Conservation (phyloP, 2,113 vertebrate species). For the Xiphorhynchus elegans region DNA sequence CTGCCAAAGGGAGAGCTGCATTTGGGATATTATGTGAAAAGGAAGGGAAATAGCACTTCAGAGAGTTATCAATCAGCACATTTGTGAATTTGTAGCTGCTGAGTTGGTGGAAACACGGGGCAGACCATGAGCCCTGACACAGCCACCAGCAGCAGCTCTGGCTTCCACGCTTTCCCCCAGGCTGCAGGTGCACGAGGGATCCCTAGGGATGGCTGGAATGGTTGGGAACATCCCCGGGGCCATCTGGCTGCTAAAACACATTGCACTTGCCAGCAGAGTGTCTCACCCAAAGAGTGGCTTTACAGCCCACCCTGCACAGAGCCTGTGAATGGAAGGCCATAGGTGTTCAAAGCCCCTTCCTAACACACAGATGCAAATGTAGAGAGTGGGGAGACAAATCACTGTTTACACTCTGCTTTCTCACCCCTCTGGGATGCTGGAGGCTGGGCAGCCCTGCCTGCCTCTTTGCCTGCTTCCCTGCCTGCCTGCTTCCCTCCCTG, state of each 20-base stretch:
- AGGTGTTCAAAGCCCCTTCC: background rate
- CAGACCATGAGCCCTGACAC: background rate
- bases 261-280: background rate
- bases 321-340: background rate
- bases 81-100: background rate
- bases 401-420: background rate
- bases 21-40: background rate
- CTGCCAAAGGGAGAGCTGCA: background rate
- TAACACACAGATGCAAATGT: fast-evolving
- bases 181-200: slow-evolving; percentile 16
- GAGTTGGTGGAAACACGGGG: background rate
- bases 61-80: background rate
- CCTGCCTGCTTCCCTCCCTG: background rate
- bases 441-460: background rate
- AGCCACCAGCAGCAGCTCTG: background rate
- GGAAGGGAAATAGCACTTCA: background rate
- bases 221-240: background rate
- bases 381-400: background rate
- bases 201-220: background rate
- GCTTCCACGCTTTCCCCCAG: background rate
- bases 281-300: background rate
- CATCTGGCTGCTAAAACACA: slow-evolving; percentile 29
- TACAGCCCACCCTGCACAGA: background rate
- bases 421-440: background rate
- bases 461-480: background rate